Conservation (phyloP, 1,140 invertebrate species). For the Ceratitis capitata region DNA sequence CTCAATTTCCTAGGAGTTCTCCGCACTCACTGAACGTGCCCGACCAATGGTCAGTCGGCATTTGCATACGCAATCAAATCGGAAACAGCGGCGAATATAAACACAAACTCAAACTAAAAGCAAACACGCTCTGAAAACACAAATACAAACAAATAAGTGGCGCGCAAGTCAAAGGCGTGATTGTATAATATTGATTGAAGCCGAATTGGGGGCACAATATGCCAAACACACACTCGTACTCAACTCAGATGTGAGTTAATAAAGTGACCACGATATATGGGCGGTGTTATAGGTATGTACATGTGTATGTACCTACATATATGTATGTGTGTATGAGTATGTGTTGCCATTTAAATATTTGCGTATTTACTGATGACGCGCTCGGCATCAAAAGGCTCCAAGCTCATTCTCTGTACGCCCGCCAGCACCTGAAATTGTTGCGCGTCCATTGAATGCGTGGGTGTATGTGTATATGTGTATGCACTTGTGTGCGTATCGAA, state of each 20-base stretch:
- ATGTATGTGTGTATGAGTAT: not conserved
- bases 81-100: slow-evolving; percentile 30
- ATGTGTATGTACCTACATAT: not conserved
- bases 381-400: not conserved
- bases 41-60: slow-evolving; percentile 41
- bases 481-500: not conserved
- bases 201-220: not conserved
- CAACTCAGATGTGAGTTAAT: not conserved
- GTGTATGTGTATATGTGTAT: not conserved
- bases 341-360: slow-evolving; percentile 37
- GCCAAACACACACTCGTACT: too few relatives aligned
- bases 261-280: slow-evolving; percentile 21
- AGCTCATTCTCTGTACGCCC: not conserved
- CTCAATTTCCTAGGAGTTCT: too few relatives aligned
- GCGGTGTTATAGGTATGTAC: not conserved
- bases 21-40: not conserved
- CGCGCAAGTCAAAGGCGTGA: slow-evolving; percentile 30
- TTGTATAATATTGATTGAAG: slow-evolving; percentile 18
- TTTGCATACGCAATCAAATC: slow-evolving; percentile 45
- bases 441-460: not conserved
- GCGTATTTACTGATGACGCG: slow-evolving; percentile 29
- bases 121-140: slow-evolving; percentile 12
- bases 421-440: not conserved
- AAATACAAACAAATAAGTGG: slow-evolving; percentile 37
- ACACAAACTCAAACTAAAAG: slow-evolving; percentile 31